A percentile compares a stretch with the other conserved stretches of the same genome.
Conservation (phyloP, 2,113 vertebrate species). For the Poicephalus gulielmi region DNA sequence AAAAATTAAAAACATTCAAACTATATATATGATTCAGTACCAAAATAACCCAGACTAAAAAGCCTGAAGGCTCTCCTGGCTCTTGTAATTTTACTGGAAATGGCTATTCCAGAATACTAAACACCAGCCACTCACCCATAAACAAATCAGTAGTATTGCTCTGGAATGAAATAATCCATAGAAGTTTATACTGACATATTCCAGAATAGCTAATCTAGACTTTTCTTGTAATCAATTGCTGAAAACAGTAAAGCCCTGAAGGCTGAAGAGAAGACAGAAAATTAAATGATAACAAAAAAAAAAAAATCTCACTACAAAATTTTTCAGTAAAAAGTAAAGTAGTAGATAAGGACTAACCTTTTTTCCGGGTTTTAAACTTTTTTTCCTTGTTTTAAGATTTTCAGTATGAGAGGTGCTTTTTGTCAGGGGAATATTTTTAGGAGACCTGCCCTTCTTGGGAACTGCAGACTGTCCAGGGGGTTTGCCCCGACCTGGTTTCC, state of each 20-base stretch:
- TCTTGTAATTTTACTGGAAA: background rate
- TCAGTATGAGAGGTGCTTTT: constrained; percentile 70
- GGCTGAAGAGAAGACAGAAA: constrained; percentile 42
- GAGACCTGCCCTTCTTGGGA: constrained; percentile 78
- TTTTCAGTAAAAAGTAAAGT: constrained; percentile 48
- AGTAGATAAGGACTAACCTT: constrained; percentile 82
- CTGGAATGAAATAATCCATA: constrained; percentile 12
- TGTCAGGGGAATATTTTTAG: constrained; percentile 68
- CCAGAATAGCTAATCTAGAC: background rate
- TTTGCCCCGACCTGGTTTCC: constrained; percentile 84
- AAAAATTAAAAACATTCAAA: background rate
- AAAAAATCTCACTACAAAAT: constrained; percentile 9
- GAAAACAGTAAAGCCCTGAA: constrained; percentile 32
- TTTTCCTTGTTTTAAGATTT: constrained; percentile 82
- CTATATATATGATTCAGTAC: background rate
- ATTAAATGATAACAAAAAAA: background rate
- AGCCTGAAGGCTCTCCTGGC: background rate
- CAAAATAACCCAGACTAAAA: background rate
- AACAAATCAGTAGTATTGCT: constrained; percentile 1
- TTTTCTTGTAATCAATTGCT: background rate
- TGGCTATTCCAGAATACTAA: background rate
- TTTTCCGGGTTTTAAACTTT: constrained; percentile 86
- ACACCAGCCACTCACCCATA: background rate
- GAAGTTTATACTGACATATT: background rate
- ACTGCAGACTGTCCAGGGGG: constrained; percentile 75